phyloP scores from a whole-genome alignment of 2,888 invertebrate species.

The Oxyteleia sp. region DNA sequence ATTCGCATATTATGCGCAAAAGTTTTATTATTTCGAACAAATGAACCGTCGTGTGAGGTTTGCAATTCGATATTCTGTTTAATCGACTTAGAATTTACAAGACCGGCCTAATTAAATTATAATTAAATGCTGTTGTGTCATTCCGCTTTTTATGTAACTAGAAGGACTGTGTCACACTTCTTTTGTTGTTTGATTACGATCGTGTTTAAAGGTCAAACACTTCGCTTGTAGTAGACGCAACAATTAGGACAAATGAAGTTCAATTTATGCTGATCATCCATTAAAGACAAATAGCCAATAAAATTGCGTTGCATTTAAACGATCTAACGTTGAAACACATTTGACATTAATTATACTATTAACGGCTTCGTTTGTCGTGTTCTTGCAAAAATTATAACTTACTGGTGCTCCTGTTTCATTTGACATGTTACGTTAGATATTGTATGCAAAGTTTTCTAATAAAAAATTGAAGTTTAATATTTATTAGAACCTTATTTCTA shows the following conservation, averaged over 20 bases:
- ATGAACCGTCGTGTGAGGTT: conserved; percentile 2
- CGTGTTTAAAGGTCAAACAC: neutral
- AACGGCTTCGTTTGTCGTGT: no score
- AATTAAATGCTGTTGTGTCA: conserved; percentile 52
- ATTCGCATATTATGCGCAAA: conserved; percentile 1
- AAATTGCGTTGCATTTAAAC: neutral
- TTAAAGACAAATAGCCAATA: neutral
- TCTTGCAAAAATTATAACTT: no score
- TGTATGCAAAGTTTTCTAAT: no score
- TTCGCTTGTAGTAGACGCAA: neutral
- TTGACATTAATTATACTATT: no score
- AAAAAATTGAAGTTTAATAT: no score
- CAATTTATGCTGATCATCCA: neutral
- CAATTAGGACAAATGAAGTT: neutral
- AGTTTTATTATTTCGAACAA: neutral
- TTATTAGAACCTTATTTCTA: no score
- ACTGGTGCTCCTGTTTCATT: no score
- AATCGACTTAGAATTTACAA: conserved; percentile 33
- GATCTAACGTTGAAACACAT: neutral
- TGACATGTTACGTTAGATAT: no score
- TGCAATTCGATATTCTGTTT: conserved; percentile 7
- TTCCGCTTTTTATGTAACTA: conserved; percentile 36
- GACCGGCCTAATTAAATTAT: conserved; percentile 48
- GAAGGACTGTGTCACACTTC: neutral
- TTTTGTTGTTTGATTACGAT: neutral